Evolutionary conservation across 2,113 vertebrate species (phyloP).

Genomic region (Vimba vimba): DNA sequence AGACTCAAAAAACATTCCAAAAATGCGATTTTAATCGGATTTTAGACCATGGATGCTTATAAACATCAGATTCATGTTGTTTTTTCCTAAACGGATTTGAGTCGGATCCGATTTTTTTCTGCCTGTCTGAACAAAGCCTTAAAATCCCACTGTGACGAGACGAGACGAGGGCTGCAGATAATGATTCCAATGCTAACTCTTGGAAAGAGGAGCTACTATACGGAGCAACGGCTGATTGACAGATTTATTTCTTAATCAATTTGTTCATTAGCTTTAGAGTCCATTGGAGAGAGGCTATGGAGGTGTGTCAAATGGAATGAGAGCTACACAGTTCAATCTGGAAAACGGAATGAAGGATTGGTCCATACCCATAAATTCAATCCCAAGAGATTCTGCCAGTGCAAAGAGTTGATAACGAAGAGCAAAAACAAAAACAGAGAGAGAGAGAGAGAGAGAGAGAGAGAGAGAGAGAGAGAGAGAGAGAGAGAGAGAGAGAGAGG

Average conservation of each 20-base stretch:
- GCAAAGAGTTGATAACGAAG: constrained; percentile 84
- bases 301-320: constrained; percentile 66
- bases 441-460: constrained; percentile 70
- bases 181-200: constrained; percentile 69
- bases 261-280: constrained; percentile 65
- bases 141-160: constrained; percentile 41
- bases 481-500: constrained; percentile 70
- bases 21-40: neutral
- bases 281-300: constrained; percentile 65
- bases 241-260: constrained; percentile 69
- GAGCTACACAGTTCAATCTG: constrained; percentile 74
- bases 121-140: neutral
- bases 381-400: constrained; percentile 98
- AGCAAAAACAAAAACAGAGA: constrained; percentile 63
- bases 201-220: constrained; percentile 62
- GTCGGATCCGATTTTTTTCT: neutral
- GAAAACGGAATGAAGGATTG: constrained; percentile 82
- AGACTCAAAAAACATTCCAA: neutral
- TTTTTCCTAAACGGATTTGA: neutral
- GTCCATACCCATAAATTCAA: constrained; percentile 99
- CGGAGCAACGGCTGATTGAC: constrained; percentile 59
- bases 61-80: neutral
- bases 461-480: constrained; percentile 65
- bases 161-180: constrained; percentile 65
- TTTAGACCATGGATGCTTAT: constrained; percentile 8